A percentile compares a stretch with the other conserved stretches of the same genome.
phyloP scores from a whole-genome alignment of 2,113 vertebrate species.

The Thunnus maccoyii region DNA sequence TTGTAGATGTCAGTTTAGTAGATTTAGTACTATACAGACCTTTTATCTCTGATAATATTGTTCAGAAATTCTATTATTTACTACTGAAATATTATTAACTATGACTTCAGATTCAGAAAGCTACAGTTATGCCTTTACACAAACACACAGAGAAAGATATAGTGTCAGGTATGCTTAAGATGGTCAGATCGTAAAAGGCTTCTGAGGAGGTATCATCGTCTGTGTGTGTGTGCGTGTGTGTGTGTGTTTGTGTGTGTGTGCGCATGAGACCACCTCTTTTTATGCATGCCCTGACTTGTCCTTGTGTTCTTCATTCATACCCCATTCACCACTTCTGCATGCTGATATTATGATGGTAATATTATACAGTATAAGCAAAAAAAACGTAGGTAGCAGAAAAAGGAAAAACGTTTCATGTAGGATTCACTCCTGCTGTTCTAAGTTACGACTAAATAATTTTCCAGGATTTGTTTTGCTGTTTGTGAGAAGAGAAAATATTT shows the following conservation, averaged over 20 bases:
- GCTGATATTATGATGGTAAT: neutral
- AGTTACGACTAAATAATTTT: neutral
- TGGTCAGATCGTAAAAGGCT: neutral
- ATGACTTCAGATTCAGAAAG: too few species aligned
- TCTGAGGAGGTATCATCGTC: slow-evolving; percentile 12
- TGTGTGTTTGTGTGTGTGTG: neutral
- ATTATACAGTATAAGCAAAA: neutral
- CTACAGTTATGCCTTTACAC: too few species aligned
- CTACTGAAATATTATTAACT: too few species aligned
- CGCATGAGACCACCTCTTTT: neutral
- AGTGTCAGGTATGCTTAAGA: neutral
- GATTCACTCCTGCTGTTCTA: neutral
- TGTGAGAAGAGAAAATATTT: neutral
- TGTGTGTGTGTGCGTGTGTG: slow-evolving; percentile 35
- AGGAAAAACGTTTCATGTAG: neutral
- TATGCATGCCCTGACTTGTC: slow-evolving; percentile 6
- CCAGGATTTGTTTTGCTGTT: neutral
- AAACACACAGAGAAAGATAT: neutral
- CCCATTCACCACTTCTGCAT: neutral
- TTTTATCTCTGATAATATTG: too few species aligned
- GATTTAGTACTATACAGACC: too few species aligned
- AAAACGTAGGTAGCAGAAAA: neutral
- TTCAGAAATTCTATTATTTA: too few species aligned
- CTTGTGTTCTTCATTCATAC: slow-evolving; percentile 9
- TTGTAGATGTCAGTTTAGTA: too few species aligned